Percentiles rank a stretch among this genome's conserved stretches.
These are phyloP conservation scores for Idaea straminata DNA, from an alignment of 2,888 invertebrate species.

Conservation along the genomic window DNA sequence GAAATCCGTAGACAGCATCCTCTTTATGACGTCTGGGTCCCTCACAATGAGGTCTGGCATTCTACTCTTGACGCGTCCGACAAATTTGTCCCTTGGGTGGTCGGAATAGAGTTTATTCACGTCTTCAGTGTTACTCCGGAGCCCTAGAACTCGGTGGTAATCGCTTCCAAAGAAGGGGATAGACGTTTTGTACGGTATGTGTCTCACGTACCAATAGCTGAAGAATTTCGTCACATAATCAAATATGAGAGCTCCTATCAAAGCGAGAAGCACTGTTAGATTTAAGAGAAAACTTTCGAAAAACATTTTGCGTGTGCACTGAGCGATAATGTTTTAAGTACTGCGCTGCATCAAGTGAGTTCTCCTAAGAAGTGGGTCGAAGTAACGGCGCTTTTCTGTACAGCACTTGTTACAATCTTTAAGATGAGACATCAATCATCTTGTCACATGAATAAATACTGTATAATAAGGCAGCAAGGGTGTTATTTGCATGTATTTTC, in stretches of 20 bases:
- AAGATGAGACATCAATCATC: constrained; percentile 27
- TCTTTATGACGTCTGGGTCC: constrained; percentile 66
- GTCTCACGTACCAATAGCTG: constrained; percentile 73
- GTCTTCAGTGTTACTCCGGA: constrained; percentile 61
- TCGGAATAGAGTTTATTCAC: constrained; percentile 54
- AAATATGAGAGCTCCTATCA: constrained; percentile 60
- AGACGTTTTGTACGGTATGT: constrained; percentile 60
- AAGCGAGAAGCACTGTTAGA: constrained; percentile 45
- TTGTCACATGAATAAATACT: constrained; percentile 16
- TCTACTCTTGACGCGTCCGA: constrained; percentile 65
- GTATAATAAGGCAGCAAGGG: constrained; percentile 19
- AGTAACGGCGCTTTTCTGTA: constrained; percentile 58
- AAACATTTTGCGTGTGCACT: constrained; percentile 69
- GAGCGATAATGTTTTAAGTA: constrained; percentile 47
- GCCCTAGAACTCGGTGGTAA: constrained; percentile 59
- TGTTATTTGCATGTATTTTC: constrained; percentile 13
- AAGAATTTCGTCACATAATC: constrained; percentile 74
- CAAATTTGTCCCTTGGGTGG: constrained; percentile 59
- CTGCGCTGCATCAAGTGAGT: constrained; percentile 46
- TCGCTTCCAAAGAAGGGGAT: constrained; percentile 69
- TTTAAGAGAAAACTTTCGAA: constrained; percentile 73
- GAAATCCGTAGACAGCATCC: constrained; percentile 71
- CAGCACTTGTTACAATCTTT: constrained; percentile 26
- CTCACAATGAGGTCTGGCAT: constrained; percentile 71
- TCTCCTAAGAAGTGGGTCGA: constrained; percentile 55